Evolutionary conservation across 1,140 invertebrate species (phyloP), one percentile per base, ranked within the genome.

Genomic region (Anoplophora glabripennis): DNA sequence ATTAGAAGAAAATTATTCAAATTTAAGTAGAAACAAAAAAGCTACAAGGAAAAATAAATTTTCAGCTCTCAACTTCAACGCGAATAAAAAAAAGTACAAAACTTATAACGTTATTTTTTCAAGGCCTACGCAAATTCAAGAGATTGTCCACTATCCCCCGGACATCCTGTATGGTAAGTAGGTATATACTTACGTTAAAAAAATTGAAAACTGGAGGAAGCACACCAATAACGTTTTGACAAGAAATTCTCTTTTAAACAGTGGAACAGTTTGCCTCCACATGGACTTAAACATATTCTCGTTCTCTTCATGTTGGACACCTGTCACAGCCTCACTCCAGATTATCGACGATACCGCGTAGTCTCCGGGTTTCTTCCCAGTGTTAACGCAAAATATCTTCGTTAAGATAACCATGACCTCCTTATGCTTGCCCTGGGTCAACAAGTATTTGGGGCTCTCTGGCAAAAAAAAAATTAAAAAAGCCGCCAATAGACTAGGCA

Each of bases 381-480:
- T 85, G 58, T 90, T 90, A 5, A 57, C 38, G 4, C 44, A 53
- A 35, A 57, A 67, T 57, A 67, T 67, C 1, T 68, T 74, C 44
- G 74, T 75, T 4, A 90, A 70, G 11, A 86, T 77, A 36, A 77
- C 65, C 1, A 89, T 63, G 0, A 87, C 81, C 62, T 84, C 81
- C 0, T 85, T 77, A 10, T 77, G 68, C 61, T 77, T 79, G 48
- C 86, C 85, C 72, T 84, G 79, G 0, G 83, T 78, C 10, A 90
- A 73, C 10, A 89, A 75, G 71, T 85, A 93, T 69, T 90, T 90
- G 0, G 91, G 90, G 58, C 88, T 92, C 71, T 93, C 90, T 0
- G 86, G 85, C 4, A 86, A 76, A 4, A 77, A 72, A 8, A 81
- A 79, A 0, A 83, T 65, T 37, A 85, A 73, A 0, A 82, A 17